Conservation (phyloP, 2,797 vertebrate species). For the Halcyon chelicuti region DNA sequence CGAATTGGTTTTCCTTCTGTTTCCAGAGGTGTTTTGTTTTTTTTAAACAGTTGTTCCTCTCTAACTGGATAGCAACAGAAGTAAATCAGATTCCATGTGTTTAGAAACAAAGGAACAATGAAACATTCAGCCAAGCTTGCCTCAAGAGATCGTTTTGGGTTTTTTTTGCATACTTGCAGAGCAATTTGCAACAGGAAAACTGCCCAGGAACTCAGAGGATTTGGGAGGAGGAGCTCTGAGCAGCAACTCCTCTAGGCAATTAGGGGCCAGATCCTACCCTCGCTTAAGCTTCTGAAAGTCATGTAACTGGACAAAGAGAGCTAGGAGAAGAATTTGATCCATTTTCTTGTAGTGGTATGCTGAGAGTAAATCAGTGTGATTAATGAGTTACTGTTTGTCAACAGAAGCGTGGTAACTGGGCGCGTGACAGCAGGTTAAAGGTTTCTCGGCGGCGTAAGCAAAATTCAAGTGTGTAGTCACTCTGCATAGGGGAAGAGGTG, state of each 20-base stretch:
- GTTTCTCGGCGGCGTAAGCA: neutral
- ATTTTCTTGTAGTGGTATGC: neutral
- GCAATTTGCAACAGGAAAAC: constrained; percentile 2
- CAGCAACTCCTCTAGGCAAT: neutral
- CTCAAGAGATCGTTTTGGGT: neutral
- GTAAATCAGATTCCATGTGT: neutral
- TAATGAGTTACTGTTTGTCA: neutral
- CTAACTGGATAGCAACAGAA: neutral
- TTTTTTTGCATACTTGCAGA: neutral
- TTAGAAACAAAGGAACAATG: constrained; percentile 47
- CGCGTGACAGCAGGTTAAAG: fast-evolving
- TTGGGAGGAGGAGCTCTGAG: neutral
- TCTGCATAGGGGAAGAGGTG: neutral
- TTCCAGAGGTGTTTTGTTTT: neutral
- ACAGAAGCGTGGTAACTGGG: neutral
- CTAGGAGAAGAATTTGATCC: neutral
- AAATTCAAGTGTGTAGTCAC: neutral
- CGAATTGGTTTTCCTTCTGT: neutral
- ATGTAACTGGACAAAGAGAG: neutral
- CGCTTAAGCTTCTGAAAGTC: neutral
- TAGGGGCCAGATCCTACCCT: neutral
- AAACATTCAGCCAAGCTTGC: constrained; percentile 26
- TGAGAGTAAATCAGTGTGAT: neutral
- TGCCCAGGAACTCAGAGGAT: neutral
- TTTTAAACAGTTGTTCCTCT: neutral